Conservation (phyloP, 2,113 vertebrate species). For the Erinaceus europaeus region DNA sequence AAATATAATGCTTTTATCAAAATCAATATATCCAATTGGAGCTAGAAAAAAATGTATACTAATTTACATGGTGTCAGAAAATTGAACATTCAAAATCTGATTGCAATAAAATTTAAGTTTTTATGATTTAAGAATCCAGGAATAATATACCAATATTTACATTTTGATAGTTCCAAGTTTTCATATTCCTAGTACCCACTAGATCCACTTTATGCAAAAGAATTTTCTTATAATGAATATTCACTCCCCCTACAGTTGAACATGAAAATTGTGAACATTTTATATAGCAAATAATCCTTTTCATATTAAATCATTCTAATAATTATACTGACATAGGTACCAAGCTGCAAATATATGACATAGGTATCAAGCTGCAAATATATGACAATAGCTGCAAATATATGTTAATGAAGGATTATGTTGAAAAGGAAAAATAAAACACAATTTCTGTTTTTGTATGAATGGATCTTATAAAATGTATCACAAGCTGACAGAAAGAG, state of each 20-base stretch:
- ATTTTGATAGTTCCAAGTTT: conserved; percentile 79
- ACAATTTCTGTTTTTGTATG: too few species aligned
- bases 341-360: conserved; percentile 37
- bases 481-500: neutral
- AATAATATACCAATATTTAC: conserved; percentile 71
- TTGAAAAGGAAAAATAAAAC: conserved; percentile 25
- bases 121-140: conserved; percentile 77
- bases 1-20: conserved; percentile 83
- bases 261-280: conserved; percentile 74
- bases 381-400: conserved; percentile 11
- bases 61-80: conserved; percentile 78
- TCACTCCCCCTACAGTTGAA: conserved; percentile 83
- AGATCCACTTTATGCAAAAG: conserved; percentile 53
- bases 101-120: conserved; percentile 75
- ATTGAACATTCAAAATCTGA: conserved; percentile 77
- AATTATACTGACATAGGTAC: conserved; percentile 23
- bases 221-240: conserved; percentile 79
- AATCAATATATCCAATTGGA: conserved; percentile 84
- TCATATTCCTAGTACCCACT: conserved; percentile 64
- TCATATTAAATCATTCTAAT: conserved; percentile 29
- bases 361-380: conserved; percentile 12
- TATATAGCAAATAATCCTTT: conserved; percentile 61
- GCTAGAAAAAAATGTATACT: conserved; percentile 81
- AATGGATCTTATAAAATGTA: conserved; percentile 41
- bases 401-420: conserved; percentile 25